Evolutionary conservation across 2,888 invertebrate species (phyloP).

Genomic region (Prostheceraeus crozeri): DNA sequence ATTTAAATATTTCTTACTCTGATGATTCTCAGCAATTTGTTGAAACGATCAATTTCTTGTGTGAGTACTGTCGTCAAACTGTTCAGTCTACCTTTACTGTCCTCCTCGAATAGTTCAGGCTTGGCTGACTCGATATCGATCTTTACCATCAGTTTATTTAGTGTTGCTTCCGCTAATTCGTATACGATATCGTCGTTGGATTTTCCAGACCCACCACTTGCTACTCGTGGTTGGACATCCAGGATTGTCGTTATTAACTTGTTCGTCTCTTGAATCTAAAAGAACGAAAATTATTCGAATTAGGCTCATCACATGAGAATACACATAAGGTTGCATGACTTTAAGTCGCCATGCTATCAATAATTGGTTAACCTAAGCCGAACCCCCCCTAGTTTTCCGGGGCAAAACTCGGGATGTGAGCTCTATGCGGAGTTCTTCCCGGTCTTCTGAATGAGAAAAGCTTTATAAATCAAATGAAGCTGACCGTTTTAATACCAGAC

Average conservation of each 20-base stretch:
- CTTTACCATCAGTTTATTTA: constrained; percentile 61
- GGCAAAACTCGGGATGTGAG: too few species aligned
- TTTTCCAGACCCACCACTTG: constrained; percentile 62
- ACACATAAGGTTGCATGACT: neutral
- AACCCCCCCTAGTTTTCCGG: too few species aligned
- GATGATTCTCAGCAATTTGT: constrained; percentile 56
- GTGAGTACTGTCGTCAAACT: constrained; percentile 61
- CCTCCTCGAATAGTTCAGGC: constrained; percentile 63
- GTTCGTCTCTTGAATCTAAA: constrained; percentile 70
- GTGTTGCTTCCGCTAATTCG: constrained; percentile 68
- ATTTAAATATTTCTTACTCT: constrained; percentile 45
- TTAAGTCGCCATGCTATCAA: neutral
- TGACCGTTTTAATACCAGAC: too few species aligned
- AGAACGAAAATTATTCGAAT: neutral
- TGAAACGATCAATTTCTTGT: constrained; percentile 58
- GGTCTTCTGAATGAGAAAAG: too few species aligned
- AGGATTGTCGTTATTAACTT: constrained; percentile 68
- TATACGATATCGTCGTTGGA: constrained; percentile 71
- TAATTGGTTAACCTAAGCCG: neutral
- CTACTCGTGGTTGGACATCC: constrained; percentile 69
- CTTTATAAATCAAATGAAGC: too few species aligned
- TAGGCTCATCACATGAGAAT: too few species aligned
- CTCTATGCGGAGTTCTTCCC: too few species aligned
- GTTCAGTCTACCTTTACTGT: constrained; percentile 66
- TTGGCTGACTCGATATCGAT: constrained; percentile 65